Conservation (phyloP, 2,113 vertebrate species). For the Nipponia nippon region DNA sequence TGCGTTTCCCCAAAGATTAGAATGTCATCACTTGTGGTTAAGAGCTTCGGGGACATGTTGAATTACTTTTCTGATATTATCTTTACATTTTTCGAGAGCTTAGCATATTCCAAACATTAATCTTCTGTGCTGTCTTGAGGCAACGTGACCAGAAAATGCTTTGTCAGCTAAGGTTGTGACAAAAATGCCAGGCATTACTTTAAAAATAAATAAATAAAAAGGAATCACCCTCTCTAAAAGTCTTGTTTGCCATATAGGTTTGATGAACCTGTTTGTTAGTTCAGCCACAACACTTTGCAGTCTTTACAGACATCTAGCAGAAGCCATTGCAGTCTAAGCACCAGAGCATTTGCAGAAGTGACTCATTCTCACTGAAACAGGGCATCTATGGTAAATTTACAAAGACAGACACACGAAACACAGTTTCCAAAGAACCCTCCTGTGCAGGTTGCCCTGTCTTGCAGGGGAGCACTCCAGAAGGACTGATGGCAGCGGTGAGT, state of each 20-base stretch:
- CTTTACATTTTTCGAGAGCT: conserved; percentile 56
- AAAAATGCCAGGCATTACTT: conserved; percentile 37
- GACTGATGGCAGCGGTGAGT: not conserved
- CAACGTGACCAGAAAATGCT: conserved; percentile 51
- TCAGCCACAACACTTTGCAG: conserved; percentile 27
- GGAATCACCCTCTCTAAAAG: not conserved
- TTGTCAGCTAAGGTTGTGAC: conserved; percentile 56
- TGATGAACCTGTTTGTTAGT: not conserved
- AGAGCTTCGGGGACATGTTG: conserved; percentile 39
- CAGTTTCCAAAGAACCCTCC: not conserved
- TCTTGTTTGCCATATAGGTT: not conserved
- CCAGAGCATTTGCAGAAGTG: not conserved
- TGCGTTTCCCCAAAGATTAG: conserved; percentile 53
- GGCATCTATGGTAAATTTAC: not conserved
- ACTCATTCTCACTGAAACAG: not conserved
- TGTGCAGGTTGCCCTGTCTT: not conserved
- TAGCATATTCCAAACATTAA: conserved; percentile 69
- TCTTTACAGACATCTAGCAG: not conserved
- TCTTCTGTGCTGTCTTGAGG: conserved; percentile 58
- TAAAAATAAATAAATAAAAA: not conserved
- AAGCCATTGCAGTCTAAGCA: not conserved
- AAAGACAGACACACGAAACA: not conserved
- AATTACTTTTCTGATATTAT: conserved; percentile 70
- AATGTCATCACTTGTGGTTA: conserved; percentile 43
- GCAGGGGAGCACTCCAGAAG: not conserved